Evolutionary conservation across 1,140 invertebrate species (phyloP).

Genomic region (Druon quercuslanigerum): DNA sequence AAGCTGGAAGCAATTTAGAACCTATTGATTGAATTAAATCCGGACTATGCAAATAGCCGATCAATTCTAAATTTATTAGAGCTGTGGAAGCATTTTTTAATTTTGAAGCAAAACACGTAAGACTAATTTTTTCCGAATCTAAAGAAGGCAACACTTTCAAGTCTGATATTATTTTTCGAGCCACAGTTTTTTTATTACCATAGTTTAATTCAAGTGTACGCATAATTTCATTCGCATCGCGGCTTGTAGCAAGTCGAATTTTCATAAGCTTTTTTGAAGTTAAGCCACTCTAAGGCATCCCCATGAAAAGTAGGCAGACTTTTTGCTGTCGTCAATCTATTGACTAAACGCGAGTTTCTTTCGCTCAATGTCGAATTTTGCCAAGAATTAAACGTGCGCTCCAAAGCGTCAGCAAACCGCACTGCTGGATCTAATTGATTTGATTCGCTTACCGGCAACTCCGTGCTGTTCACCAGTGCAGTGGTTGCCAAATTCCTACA

Average conservation of each 20-base stretch:
- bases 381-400: no score
- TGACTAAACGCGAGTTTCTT: background rate
- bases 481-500: no score
- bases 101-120: constrained; percentile 5
- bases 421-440: no score
- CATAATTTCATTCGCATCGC: background rate
- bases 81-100: background rate
- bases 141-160: constrained; percentile 31
- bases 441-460: no score
- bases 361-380: no score
- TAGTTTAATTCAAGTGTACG: constrained; percentile 32
- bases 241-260: background rate
- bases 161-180: constrained; percentile 14
- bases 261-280: constrained; percentile 35
- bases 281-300: constrained; percentile 27
- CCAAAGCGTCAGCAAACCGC: no score
- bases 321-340: constrained; percentile 27
- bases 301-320: constrained; percentile 32
- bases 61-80: background rate
- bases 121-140: constrained; percentile 33
- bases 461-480: no score
- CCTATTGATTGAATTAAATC: background rate
- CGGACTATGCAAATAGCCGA: no score
- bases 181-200: constrained; percentile 10
- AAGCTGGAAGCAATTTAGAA: constrained; percentile 12